Conservation (phyloP, 2,797 vertebrate genomes). For the Siniperca scherzeri region DNA sequence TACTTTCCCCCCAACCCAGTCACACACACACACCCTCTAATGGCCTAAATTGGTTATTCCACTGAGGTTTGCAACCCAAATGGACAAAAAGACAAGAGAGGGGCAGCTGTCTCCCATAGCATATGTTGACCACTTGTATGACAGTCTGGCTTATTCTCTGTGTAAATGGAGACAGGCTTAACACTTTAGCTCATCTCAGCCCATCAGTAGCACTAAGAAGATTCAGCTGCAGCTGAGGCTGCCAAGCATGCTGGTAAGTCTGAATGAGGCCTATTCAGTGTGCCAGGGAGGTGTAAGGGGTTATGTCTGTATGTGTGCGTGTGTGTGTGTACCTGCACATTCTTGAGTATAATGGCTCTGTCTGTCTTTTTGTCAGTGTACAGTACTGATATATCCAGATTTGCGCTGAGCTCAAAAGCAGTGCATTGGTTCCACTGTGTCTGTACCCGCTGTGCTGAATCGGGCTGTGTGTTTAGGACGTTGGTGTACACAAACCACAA, state of each 20-base stretch:
- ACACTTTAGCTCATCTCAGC: conserved; percentile 75
- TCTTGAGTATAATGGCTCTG: conserved; percentile 57
- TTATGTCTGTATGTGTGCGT: conserved; percentile 34
- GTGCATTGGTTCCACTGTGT: conserved; percentile 45
- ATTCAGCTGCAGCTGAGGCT: conserved; percentile 68
- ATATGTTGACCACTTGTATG: conserved; percentile 75
- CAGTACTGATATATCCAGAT: conserved; percentile 55
- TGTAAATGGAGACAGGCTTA: conserved; percentile 73
- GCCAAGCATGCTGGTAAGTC: conserved; percentile 86
- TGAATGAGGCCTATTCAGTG: conserved; percentile 79
- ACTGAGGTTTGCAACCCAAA: conserved; percentile 60
- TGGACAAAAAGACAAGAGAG: conserved; percentile 63
- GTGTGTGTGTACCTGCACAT: conserved; percentile 55
- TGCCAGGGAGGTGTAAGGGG: conserved; percentile 52
- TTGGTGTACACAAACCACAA: conserved; percentile 46
- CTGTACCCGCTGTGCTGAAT: conserved; percentile 56
- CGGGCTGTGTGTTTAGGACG: conserved; percentile 52
- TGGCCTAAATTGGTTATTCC: conserved; percentile 73
- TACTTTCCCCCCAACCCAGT: conserved; percentile 33
- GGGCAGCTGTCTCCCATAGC: conserved; percentile 68
- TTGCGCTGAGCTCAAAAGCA: conserved; percentile 47
- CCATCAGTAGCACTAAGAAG: conserved; percentile 74
- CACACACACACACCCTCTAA: conserved; percentile 70
- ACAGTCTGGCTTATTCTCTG: conserved; percentile 63
- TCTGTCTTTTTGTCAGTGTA: conserved; percentile 68